A percentile compares a stretch with the other conserved stretches of the same genome.
Conservation (phyloP, 2,113 vertebrate genomes). For the Oophaga pumilio region DNA sequence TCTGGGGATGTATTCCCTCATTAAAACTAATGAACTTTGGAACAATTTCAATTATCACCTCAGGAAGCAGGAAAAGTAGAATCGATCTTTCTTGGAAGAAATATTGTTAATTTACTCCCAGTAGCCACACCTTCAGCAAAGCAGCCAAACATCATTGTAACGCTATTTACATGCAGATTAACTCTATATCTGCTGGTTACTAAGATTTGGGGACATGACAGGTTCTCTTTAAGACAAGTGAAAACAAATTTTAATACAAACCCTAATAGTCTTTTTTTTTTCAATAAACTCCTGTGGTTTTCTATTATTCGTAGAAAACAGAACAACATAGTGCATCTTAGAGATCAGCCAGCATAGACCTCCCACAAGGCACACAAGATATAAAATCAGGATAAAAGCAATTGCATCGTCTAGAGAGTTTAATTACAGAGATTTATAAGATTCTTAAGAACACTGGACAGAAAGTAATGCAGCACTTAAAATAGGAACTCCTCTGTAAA, state of each 20-base stretch:
- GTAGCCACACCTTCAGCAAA: too few relatives aligned
- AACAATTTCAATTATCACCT: too few relatives aligned
- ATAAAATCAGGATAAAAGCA: constrained; percentile 31
- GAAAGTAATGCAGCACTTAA: constrained; percentile 44
- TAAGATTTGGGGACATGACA: too few relatives aligned
- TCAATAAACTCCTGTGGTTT: neutral
- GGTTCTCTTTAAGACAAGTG: neutral
- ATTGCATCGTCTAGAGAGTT: constrained; percentile 25
- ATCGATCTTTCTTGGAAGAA: too few relatives aligned
- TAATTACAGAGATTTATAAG: constrained; percentile 54
- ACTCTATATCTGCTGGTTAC: too few relatives aligned
- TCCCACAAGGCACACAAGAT: neutral
- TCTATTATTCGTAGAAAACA: neutral
- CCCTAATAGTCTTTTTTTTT: neutral
- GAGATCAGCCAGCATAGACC: constrained; percentile 15
- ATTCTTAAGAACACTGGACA: constrained; percentile 30
- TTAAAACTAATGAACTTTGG: too few relatives aligned
- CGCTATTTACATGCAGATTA: too few relatives aligned
- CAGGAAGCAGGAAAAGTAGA: too few relatives aligned
- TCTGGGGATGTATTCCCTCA: too few relatives aligned
- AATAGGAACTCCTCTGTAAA: constrained; percentile 39
- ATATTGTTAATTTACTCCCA: too few relatives aligned
- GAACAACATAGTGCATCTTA: neutral
- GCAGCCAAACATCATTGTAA: too few relatives aligned
- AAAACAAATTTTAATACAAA: neutral